phyloP scores from a whole-genome alignment of 1,140 invertebrate species.

The Chelonus insularis region DNA sequence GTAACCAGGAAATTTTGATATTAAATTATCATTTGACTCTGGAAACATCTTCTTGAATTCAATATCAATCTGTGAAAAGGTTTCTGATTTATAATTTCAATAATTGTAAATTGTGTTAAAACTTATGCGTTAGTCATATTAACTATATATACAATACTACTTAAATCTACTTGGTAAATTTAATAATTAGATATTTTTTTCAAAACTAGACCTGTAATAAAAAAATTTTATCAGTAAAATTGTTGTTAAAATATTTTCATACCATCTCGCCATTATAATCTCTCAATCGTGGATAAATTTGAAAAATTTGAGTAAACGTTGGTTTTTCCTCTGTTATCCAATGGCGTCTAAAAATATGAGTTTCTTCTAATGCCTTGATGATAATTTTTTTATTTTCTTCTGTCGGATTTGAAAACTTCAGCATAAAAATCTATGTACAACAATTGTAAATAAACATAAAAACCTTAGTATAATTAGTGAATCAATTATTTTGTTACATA shows the following conservation, averaged over 20 bases:
- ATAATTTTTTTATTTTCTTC: neutral
- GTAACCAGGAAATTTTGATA: too few relatives aligned
- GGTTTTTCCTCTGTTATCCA: neutral
- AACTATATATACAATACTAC: too few relatives aligned
- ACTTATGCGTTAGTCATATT: too few relatives aligned
- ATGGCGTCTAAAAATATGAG: neutral
- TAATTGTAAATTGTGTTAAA: too few relatives aligned
- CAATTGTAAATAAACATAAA: neutral
- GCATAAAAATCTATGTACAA: neutral
- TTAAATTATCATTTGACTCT: too few relatives aligned
- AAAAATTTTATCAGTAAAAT: neutral
- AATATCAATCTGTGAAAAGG: too few relatives aligned
- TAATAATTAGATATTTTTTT: too few relatives aligned
- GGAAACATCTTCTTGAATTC: too few relatives aligned
- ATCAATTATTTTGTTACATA: neutral
- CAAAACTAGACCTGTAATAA: neutral
- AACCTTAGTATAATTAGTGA: neutral
- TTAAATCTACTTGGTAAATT: too few relatives aligned
- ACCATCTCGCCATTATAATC: constrained; percentile 11
- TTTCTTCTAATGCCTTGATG: neutral
- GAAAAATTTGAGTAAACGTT: neutral
- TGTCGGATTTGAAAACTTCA: neutral
- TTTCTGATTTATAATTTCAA: too few relatives aligned
- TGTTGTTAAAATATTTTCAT: neutral
- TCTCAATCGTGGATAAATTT: neutral